Evolutionary conservation across 2,797 vertebrate genomes (phyloP).

Genomic region (Caiman crocodilus): DNA sequence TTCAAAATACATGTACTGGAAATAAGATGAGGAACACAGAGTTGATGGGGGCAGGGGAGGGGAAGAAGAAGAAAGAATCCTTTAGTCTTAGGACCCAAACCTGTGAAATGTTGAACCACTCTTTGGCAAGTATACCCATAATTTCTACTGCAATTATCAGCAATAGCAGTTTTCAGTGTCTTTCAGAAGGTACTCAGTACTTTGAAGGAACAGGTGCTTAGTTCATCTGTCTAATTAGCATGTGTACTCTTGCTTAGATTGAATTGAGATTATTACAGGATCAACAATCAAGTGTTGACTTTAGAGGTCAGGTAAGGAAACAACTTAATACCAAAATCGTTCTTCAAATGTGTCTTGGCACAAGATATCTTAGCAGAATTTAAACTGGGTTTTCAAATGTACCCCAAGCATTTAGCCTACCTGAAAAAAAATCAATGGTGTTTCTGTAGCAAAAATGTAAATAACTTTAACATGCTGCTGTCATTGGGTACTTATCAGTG

Average conservation of each 20-base stretch:
- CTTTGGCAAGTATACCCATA: neutral
- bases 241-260: neutral
- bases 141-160: neutral
- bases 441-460: neutral
- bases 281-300: neutral
- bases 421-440: neutral
- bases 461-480: neutral
- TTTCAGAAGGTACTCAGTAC: neutral
- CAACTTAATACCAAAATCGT: constrained; percentile 7
- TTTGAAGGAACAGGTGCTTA: neutral
- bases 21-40: neutral
- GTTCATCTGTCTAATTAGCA: neutral
- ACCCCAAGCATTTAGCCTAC: neutral
- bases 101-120: neutral
- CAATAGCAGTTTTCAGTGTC: accelerated
- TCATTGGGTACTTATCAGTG: neutral
- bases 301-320: neutral
- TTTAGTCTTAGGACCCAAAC: accelerated
- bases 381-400: neutral
- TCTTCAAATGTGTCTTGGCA: constrained; percentile 4
- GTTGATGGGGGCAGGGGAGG: neutral
- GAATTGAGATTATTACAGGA: constrained; percentile 21
- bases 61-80: neutral
- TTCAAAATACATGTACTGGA: neutral
- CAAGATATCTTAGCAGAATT: neutral